Conservation (phyloP, 2,888 invertebrate genomes). For the Eustalomyia histrio region DNA sequence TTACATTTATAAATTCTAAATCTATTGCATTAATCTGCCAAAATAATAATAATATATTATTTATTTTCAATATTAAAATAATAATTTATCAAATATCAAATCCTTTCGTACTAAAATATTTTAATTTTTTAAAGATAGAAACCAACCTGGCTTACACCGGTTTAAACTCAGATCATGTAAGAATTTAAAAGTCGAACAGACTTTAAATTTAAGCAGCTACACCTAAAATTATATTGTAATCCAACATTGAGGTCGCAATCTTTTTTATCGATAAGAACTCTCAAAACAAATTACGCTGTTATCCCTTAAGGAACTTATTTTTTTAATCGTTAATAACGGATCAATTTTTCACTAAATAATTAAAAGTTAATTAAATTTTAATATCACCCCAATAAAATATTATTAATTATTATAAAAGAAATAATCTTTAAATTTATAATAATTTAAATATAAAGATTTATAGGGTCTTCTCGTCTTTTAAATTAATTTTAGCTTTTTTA, state of each 20-base stretch:
- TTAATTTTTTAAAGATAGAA: conserved; percentile 85
- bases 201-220: conserved; percentile 83
- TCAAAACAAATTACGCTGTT: conserved; percentile 90
- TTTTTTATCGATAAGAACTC: conserved; percentile 86
- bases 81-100: conserved; percentile 81
- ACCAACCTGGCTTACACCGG: conserved; percentile 92
- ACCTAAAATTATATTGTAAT: conserved; percentile 85
- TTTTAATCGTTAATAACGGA: conserved; percentile 83
- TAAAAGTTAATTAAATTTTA: conserved; percentile 83
- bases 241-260: conserved; percentile 95
- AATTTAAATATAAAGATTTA: conserved; percentile 83
- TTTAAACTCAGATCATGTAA: conserved; percentile 95
- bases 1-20: conserved; percentile 85
- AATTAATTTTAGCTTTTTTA: conserved; percentile 84
- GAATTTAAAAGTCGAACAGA: conserved; percentile 91
- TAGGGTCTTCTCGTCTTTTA: conserved; percentile 90
- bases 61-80: conserved; percentile 76
- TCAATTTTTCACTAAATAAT: conserved; percentile 80
- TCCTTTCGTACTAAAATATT: conserved; percentile 91
- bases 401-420: conserved; percentile 71
- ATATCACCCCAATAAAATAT: conserved; percentile 85
- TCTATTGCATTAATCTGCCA: conserved; percentile 86
- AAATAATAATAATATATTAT: conserved; percentile 80
- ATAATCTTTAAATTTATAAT: conserved; percentile 77
- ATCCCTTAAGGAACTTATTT: conserved; percentile 90